These are phyloP conservation scores for Boleophthalmus pectinirostris DNA, from an alignment of 2,113 vertebrate genomes.

Conservation along the genomic window DNA sequence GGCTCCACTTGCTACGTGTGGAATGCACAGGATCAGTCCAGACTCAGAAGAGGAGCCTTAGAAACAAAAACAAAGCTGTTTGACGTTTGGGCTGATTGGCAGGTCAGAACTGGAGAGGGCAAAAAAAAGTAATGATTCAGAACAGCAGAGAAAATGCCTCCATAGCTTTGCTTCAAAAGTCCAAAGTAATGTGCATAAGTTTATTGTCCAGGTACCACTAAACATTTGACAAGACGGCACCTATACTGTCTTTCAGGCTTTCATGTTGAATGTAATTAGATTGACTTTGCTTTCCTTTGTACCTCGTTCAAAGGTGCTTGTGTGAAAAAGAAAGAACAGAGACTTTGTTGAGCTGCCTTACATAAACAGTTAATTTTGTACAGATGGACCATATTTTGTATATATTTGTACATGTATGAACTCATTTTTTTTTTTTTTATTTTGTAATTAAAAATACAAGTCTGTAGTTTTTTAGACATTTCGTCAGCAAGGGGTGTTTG, in stretches of 20 bases:
- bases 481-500: slow-evolving; percentile 43
- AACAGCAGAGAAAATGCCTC: background rate
- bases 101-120: slow-evolving; percentile 1
- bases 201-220: slow-evolving; percentile 13
- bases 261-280: slow-evolving; percentile 11
- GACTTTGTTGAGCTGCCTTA: slow-evolving; percentile 13
- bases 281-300: slow-evolving; percentile 12
- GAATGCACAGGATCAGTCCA: slow-evolving; percentile 31
- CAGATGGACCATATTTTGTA: slow-evolving; percentile 70
- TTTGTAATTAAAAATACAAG: slow-evolving; percentile 51
- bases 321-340: slow-evolving; percentile 11
- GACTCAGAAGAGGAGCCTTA: slow-evolving; percentile 19
- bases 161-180: slow-evolving; percentile 16
- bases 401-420: slow-evolving; percentile 56
- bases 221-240: slow-evolving; percentile 24
- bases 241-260: slow-evolving; percentile 13
- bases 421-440: slow-evolving; percentile 35
- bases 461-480: slow-evolving; percentile 67
- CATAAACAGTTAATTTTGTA: slow-evolving; percentile 38
- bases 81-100: slow-evolving; percentile 16
- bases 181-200: background rate
- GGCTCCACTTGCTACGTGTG: slow-evolving; percentile 32
- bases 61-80: slow-evolving; percentile 38
- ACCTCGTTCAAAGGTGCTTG: background rate
- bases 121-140: slow-evolving; percentile 10